Base-by-base conservation (phyloP, 2,113 vertebrate genomes). In the Eudyptes chrysolophus region DNA sequence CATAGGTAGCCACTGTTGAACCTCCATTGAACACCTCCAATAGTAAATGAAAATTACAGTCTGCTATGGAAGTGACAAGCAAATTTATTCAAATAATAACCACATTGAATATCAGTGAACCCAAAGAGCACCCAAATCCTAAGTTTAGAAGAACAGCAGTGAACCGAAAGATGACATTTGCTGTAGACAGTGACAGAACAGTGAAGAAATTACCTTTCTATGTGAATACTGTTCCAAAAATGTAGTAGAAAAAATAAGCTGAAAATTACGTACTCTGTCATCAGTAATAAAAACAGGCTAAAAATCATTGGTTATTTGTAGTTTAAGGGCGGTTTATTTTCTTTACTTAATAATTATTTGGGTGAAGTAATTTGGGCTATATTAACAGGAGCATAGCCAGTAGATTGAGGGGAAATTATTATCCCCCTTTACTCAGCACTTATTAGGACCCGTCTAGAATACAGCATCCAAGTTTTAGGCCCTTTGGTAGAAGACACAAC, bases 281-380 rank as follows among this genome's bases (percentile, higher is more conserved):
- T 97, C 72, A 96, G 81, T 93, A 89, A 93, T 90, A 92, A 87
- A 96, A 97, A 55, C 54, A 93, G 24, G 38, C 27, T 97, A 84
- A 95, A 87, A 95, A 78, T 76, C 82, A 71, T 83, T 90, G 38
- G 42, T 51, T 90, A 42, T 83, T 49, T 88, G 65, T 84, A 90
- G 64, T 77, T 89, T 94, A 80, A 86, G 38, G 76, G 10, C 40
- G n/a, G 22, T 77, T 84, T 27, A 15, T 90, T 90, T 96, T 84
- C 75, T 90, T 84, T 87, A 80, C 26, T 60, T 25, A 36, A 64
- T 93, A 52, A 89, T 97, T 97, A 77, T 70, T 84, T 61, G 36
- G 15, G 24, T 46, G 51, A 84, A 92, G 71, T 85, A 75, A 71
- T 86, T 81, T 74, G 48, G 26, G 7, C 21, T 65, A 17, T 57